Evolutionary conservation across 2,113 vertebrate species (phyloP), one percentile per base, ranked within the genome.

Genomic region (Ptychochromis oligacanthus): DNA sequence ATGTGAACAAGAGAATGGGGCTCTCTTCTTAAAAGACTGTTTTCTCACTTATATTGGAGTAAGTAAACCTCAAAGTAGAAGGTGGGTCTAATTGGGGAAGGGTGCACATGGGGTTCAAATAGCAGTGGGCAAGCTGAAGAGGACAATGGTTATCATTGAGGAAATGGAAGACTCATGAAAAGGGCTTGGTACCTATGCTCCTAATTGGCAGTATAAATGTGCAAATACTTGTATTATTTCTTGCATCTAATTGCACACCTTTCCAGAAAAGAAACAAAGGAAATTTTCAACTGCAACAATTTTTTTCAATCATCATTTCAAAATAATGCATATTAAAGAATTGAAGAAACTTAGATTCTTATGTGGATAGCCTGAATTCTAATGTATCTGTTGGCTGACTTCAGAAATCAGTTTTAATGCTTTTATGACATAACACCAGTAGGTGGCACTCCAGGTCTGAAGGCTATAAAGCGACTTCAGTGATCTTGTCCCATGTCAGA

Each of bases 31-130:
- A 95, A 95, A 93, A 79, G 85, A 92, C 82, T 87, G 86, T 93
- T 94, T 93, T 92, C 89, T 91, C 81, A 77, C 74, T 88, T 75
- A 60, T 83, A 81, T 89, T 82, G 84, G 76, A 85, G 85, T 70
- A 93, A 90, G 90, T 89, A 92, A 91, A 94, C 83, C 90, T 89
- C 80, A 87, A 89, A 92, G 90, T 93, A 82, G 93, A 93, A 94
- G 91, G 92, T 93, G 93, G 90, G 89, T 94, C 92, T 95, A 95
- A 96, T 95, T 95, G 93, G 94, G 86, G 89, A 89, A 88, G 79
- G 81, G 79, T 88, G 79, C 85, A 91, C 89, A 77, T 36, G 46
- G 83, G 89, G 91, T 95, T 94, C 90, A 93, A 92, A 93, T 91
- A 94, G 91, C 90, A 90, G 89, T 22, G 55, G 75, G 87, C 75